These are phyloP conservation scores for Indicator indicator DNA, from an alignment of 2,113 vertebrate species.

Conservation along the genomic window DNA sequence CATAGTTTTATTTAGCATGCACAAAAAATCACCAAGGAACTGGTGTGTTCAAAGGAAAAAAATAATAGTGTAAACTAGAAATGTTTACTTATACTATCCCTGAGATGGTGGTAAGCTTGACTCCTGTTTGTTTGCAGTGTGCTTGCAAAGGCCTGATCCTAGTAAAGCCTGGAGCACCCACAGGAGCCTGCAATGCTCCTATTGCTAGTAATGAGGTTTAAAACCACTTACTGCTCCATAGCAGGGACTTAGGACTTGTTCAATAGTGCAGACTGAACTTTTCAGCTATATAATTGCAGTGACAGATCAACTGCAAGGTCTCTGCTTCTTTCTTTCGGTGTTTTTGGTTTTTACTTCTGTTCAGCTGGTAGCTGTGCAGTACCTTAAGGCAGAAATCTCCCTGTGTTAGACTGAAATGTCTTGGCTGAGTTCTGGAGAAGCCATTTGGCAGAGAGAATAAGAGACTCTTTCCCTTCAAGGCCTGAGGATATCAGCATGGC, in stretches of 20 bases:
- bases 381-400: not conserved
- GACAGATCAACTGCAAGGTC: not conserved
- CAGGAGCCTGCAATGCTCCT: fast-evolving
- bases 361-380: not conserved
- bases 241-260: not conserved
- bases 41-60: not conserved
- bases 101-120: not conserved
- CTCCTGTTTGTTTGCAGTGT: not conserved
- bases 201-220: fast-evolving
- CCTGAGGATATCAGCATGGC: not conserved
- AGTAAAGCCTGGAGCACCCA: fast-evolving
- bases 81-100: not conserved
- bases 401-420: not conserved
- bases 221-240: not conserved
- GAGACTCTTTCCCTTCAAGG: not conserved
- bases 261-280: not conserved
- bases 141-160: not conserved
- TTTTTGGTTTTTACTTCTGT: not conserved
- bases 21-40: not conserved
- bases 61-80: not conserved
- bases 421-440: not conserved
- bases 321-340: not conserved
- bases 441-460: not conserved
- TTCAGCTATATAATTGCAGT: fast-evolving
- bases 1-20: not conserved